Conservation (phyloP, 2,113 vertebrate genomes). For the Oxyruncus cristatus region DNA sequence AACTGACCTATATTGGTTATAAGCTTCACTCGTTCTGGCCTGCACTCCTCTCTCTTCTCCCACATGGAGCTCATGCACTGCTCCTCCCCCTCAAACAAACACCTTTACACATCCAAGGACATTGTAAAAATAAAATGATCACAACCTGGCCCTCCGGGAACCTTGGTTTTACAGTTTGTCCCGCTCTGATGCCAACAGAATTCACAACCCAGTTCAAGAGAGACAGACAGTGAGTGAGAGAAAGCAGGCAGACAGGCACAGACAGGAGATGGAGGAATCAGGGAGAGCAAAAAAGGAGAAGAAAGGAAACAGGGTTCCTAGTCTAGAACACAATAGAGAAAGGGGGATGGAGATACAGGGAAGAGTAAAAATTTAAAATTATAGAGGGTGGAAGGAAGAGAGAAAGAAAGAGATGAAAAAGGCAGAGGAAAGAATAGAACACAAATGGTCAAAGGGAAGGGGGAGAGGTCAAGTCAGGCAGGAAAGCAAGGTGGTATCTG, state of each 20-base stretch:
- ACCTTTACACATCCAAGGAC: conserved; percentile 75
- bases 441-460: not conserved
- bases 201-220: conserved; percentile 69
- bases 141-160: conserved; percentile 65
- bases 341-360: not conserved
- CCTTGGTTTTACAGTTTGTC: conserved; percentile 57
- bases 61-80: conserved; percentile 18
- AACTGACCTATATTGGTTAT: conserved; percentile 72
- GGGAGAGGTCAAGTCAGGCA: not conserved
- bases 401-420: not conserved
- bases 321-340: not conserved
- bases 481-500: not conserved
- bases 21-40: conserved; percentile 62
- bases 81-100: conserved; percentile 68
- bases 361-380: not conserved
- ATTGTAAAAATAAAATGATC: conserved; percentile 77
- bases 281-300: not conserved
- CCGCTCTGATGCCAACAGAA: conserved; percentile 33
- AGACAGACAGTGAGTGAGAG: conserved; percentile 20
- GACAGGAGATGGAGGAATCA: not conserved
- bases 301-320: not conserved
- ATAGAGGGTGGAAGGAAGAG: not conserved
- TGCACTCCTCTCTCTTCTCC: conserved; percentile 48
- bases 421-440: not conserved
- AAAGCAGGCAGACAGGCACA: conserved; percentile 2